Evolutionary conservation across 2,888 invertebrate species (phyloP).

Genomic region (Macropis europaea): DNA sequence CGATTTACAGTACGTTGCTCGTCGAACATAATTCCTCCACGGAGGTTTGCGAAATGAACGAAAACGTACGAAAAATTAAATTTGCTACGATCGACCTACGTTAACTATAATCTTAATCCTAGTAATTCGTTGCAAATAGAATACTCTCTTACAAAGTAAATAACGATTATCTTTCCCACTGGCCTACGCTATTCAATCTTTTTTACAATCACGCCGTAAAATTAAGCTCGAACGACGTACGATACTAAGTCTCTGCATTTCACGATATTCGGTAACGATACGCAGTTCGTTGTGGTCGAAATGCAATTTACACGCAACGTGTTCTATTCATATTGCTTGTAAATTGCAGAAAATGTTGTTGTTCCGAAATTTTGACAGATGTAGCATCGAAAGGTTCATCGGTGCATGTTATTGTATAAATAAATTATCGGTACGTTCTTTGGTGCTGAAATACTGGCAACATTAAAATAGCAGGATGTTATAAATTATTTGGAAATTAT

Average conservation of each 20-base stretch:
- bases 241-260: neutral
- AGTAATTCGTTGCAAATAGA: slow-evolving; percentile 64
- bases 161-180: slow-evolving; percentile 70
- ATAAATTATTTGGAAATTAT: no score
- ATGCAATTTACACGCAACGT: slow-evolving; percentile 4
- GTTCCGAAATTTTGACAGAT: neutral
- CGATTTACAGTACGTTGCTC: slow-evolving; percentile 49
- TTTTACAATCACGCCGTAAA: slow-evolving; percentile 43
- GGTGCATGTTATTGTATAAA: neutral
- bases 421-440: slow-evolving; percentile 3
- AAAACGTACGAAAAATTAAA: neutral
- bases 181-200: slow-evolving; percentile 40
- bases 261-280: neutral
- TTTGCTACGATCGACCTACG: slow-evolving; percentile 21
- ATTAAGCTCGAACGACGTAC: neutral
- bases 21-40: neutral
- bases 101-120: slow-evolving; percentile 23
- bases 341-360: neutral
- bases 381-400: neutral
- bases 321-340: neutral
- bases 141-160: slow-evolving; percentile 77
- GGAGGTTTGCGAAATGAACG: neutral
- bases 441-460: slow-evolving; percentile 4
- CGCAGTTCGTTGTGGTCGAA: neutral
- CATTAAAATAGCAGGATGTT: no score